Evolutionary conservation across 35 echinoderm and acorn worm genomes (phyloP), one percentile per base, ranked within the genome.

Genomic region (Apostichopus parvimensis): DNA sequence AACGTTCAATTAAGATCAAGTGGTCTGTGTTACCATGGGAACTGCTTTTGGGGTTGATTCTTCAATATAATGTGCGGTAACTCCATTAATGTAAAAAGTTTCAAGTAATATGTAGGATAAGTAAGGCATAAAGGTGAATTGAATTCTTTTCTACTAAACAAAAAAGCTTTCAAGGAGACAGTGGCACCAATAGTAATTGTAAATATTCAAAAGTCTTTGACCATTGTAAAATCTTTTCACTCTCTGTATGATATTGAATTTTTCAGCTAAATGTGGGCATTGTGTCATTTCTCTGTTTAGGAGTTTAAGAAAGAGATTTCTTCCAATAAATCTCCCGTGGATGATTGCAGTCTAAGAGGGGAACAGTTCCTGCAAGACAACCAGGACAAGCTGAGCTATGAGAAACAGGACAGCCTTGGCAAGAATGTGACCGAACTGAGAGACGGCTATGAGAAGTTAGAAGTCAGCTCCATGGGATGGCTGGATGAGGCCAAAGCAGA

Each of bases 361-460:
- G 93, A 95, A 83, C 94, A 98, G 65, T 98, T 98, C 80, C 62
- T 95, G 9, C 92, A 93, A 53, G 96, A 98, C 94, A 93, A 94
- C 90, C 87, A 94, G 60, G 96, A 98, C 23, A 88, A 91, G 57
- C 96, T 98, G 20, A 89, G 64, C 21, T 95, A 95, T 13, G 94
- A 95, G n/a, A 92, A 95, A 77, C 94, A 94, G 57, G 96, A 95
- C 11, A 78, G 77, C 10, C 90, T 98, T 4, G 86, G 86, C 25
- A 73, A 91, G 17, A 92, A 93, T 65, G 92, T 93, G 5, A 88
- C 17, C 6, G 92, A 91, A 23, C 94, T 98, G 73, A 93, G 87
- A 54, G 96, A 95, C 15, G 91, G 91, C 1, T 98, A 92, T 73
- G 87, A 84, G 85, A 72, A 93, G 13, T 83, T 98, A n/a, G 80